These are phyloP conservation scores for Ferdinandea cuprea DNA, from an alignment of 2,888 invertebrate genomes.

Conservation along the genomic window DNA sequence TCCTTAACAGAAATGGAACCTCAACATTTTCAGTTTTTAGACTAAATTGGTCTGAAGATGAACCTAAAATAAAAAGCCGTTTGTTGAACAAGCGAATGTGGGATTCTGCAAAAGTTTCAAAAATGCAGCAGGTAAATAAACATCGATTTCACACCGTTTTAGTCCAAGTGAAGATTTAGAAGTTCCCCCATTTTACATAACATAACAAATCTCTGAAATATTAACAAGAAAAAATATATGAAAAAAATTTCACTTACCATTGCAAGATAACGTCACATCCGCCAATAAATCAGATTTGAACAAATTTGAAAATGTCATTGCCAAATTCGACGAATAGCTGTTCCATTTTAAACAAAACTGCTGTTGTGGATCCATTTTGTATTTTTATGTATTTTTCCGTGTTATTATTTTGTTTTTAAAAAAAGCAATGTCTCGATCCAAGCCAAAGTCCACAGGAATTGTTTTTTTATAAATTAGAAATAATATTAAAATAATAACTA, in stretches of 20 bases:
- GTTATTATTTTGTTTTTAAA: constrained; percentile 44
- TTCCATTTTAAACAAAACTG: constrained; percentile 98
- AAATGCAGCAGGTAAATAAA: too few species aligned
- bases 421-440: constrained; percentile 23
- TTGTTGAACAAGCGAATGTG: too few species aligned
- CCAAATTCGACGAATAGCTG: constrained; percentile 96
- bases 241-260: constrained; percentile 87
- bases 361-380: constrained; percentile 95
- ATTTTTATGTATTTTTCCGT: constrained; percentile 45
- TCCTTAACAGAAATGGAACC: too few species aligned
- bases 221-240: not conserved
- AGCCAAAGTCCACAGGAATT: constrained; percentile 35
- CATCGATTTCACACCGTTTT: too few species aligned
- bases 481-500: constrained; percentile 43
- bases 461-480: constrained; percentile 4
- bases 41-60: too few species aligned
- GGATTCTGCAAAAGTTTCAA: too few species aligned
- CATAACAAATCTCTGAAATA: not conserved
- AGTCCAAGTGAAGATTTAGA: too few species aligned
- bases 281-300: constrained; percentile 96
- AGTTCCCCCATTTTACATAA: too few species aligned
- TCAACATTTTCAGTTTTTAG: too few species aligned
- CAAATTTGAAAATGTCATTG: constrained; percentile 95
- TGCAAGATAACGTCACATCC: constrained; percentile 96
- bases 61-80: too few species aligned